Base-by-base conservation (phyloP, 2,113 vertebrate species). In the Hippopotamus amphibius region DNA sequence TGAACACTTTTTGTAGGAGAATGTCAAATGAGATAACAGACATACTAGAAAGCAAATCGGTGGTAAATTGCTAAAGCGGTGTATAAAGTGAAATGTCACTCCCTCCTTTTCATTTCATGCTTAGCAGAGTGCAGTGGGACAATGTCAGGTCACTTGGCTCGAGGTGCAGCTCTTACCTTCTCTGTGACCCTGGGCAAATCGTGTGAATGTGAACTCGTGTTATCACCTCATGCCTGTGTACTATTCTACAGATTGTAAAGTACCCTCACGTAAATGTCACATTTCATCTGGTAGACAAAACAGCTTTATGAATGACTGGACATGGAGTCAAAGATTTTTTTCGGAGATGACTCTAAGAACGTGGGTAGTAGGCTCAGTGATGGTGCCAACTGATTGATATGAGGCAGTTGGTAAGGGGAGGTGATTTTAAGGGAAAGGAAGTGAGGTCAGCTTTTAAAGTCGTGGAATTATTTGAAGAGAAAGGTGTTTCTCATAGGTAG, bases 51-150 rank as follows among this genome's bases (percentile, higher is more conserved):
- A 86, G 50, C 68, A 28, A 48, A 43, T 50, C 50, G 28, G 21
- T 0, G 21, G 37, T 65, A 19, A 69, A 59, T 16, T 24, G 46
- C 43, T 37, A 5, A 37, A 33, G 65, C 2, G 2, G 50, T n/a
- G 0, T 28, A 5, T 13, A 33, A 28, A 46, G 33, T 3, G 76
- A 82, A 19, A 1, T 11, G 3, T 6, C 46, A 14, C 55, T 24
- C 37, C 43, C 12, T 43, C 28, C 50, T 69, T 66, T 33, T 8
- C 72, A 15, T 37, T 65, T 1, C 41, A 5, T 59, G 80, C 57
- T 65, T 43, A 48, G 79, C 3, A 12, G 12, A 0, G 21, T 8
- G 48, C 8, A 1, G 22, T 15, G 79, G 66, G 37, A 33, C 63
- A 24, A 1, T 2, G n/a, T 22, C 8, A 8, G 22, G n/a, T 13